Base-by-base conservation (phyloP, 1,140 invertebrate species). In the Neuroterus valhalla region DNA sequence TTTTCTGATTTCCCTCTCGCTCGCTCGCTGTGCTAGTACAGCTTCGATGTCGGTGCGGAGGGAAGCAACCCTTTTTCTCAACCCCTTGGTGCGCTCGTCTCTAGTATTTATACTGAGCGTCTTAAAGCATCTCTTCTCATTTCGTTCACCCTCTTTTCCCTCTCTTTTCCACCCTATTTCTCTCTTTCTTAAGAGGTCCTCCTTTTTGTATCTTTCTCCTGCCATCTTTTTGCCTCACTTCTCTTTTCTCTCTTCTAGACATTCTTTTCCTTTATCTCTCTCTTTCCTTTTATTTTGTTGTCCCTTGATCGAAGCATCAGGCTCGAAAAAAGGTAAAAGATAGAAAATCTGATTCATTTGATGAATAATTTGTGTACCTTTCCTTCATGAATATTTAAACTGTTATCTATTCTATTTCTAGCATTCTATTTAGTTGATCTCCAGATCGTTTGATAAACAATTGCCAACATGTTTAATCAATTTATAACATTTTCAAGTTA, bases 81-180 rank as follows among this genome's bases (percentile, higher is more conserved):
- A 79, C 74, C 81, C 76, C 78, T 72, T 74, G 81, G 75, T 80
- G 72, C 77, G 81, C 79, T 81, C 82, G 84, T 84, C 85, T 86
- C 84, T 84, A 88, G 88, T 89, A 90, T 90, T 90, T 90, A 90
- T 90, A 90, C 90, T 89, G 89, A 90, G 88, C 89, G 89, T 87
- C 88, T 90, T 90, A 89, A 90, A 89, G 88, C 86, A 89, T 89
- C 86, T 81, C 81, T 78, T 78, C 78, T 82, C 76, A 75, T 73
- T 81, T 85, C 78, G 78, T 79, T 76, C 76, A 52, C 70, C 44
- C 71, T 70, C 68, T 75, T 66, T 71, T 71, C 69, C 78, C 75
- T 79, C 45, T 19, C 42, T 66, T 52, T 68, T 26, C 66, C 14
- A 31, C 52, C 19, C 52, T 10, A n/a, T 31, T 62, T 17, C 62